Evolutionary conservation across 2,797 vertebrate species (phyloP).

Genomic region (Poecile montanus): DNA sequence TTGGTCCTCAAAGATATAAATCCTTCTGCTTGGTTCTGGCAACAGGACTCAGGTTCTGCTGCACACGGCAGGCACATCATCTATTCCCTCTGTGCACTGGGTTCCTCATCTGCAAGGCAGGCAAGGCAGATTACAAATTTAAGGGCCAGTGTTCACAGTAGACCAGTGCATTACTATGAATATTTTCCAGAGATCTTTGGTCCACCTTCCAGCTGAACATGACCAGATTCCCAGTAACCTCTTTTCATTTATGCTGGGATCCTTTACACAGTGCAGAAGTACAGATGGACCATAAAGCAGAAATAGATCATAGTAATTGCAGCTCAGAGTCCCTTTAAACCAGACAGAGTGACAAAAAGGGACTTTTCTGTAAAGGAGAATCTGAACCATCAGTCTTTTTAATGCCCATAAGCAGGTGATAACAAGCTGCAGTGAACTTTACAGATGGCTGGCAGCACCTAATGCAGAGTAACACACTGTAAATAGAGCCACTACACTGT

Average conservation of each 20-base stretch:
- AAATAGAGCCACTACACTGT: neutral
- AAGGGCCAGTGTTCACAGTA: neutral
- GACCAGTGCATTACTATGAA: neutral
- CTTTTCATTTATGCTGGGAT: neutral
- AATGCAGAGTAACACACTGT: neutral
- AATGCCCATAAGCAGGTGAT: constrained; percentile 6
- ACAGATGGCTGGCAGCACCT: constrained; percentile 4
- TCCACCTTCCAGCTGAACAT: neutral
- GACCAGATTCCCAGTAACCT: neutral
- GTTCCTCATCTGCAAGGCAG: neutral
- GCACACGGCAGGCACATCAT: rapidly evolving
- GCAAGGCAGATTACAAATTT: neutral
- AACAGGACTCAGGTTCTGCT: neutral
- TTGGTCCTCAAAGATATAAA: neutral
- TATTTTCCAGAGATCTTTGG: neutral
- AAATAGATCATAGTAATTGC: neutral
- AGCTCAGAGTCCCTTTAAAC: neutral
- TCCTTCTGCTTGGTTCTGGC: neutral
- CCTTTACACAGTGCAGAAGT: neutral
- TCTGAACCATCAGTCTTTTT: constrained; percentile 4
- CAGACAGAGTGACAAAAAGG: neutral
- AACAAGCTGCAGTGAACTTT: constrained; percentile 13
- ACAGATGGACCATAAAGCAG: neutral
- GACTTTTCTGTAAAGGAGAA: neutral
- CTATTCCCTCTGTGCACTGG: neutral